Percentiles rank a stretch among this genome's conserved stretches.
Conservation (phyloP, 2,888 invertebrate species). For the Caenorhabditis sulstoni region DNA sequence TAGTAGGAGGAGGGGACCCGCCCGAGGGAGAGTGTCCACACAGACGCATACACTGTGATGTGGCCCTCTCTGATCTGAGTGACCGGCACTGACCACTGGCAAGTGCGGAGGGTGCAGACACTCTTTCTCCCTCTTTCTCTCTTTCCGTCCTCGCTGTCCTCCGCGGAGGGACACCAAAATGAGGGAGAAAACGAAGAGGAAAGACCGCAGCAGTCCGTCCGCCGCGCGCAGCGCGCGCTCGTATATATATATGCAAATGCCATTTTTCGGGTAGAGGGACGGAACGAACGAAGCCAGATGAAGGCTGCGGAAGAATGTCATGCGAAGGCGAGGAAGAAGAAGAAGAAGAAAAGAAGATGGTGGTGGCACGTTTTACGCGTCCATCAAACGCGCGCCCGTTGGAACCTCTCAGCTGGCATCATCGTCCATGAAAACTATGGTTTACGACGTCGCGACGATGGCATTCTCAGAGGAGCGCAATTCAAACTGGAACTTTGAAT, state of each 20-base stretch:
- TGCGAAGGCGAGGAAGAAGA: neutral
- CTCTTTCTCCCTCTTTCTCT: constrained; percentile 10
- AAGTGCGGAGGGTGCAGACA: constrained; percentile 53
- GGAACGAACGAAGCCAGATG: constrained; percentile 17
- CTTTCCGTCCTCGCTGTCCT: constrained; percentile 1
- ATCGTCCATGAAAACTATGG: neutral
- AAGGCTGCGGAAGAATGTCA: constrained; percentile 9
- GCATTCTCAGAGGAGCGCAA: neutral
- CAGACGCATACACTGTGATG: constrained; percentile 32
- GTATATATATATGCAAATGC: constrained; percentile 54
- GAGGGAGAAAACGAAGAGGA: neutral
- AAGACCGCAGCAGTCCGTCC: constrained; percentile 2
- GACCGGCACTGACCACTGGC: constrained; percentile 50
- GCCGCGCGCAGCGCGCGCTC: constrained; percentile 22
- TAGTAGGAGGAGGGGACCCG: constrained; percentile 29
- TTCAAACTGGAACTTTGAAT: neutral
- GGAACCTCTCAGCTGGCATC: constrained; percentile 9
- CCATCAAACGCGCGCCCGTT: constrained; percentile 9
- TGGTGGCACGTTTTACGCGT: constrained; percentile 21
- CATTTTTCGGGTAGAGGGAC: constrained; percentile 45
- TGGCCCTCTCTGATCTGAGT: constrained; percentile 40
- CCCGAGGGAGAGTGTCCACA: constrained; percentile 50
- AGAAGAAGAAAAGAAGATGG: constrained; percentile 7
- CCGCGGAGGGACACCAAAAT: constrained; percentile 19
- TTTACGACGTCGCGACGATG: constrained; percentile 15